phyloP scores from a whole-genome alignment of 2,888 invertebrate species.

The Xanthorhoe designata region DNA sequence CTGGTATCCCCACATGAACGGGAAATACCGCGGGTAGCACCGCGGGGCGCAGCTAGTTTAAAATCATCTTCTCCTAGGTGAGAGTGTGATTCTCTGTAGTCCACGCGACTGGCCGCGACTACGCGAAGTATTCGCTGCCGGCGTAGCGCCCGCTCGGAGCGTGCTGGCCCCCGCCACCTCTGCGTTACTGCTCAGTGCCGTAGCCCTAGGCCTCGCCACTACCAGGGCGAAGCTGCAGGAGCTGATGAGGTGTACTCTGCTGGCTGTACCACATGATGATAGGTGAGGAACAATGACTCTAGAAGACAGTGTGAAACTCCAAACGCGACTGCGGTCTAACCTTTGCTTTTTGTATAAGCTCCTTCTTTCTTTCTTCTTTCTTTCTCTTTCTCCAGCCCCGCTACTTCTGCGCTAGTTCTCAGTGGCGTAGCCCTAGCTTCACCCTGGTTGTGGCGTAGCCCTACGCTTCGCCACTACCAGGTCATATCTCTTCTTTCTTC shows the following conservation, averaged over 20 bases:
- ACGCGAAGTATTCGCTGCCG: constrained; percentile 53
- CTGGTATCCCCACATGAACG: no score
- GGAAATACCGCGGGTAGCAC: no score
- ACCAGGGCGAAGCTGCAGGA: constrained; percentile 80
- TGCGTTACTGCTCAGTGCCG: constrained; percentile 88
- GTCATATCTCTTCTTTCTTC: no score
- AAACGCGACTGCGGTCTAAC: no score
- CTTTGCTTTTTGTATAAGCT: no score
- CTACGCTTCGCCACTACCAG: no score
- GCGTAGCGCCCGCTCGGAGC: constrained; percentile 75
- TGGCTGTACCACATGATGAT: constrained; percentile 60
- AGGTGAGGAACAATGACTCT: constrained; percentile 42
- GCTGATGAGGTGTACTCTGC: constrained; percentile 86
- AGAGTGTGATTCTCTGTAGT: constrained; percentile 93
- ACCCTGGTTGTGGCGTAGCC: no score
- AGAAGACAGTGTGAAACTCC: background rate
- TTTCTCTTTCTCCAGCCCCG: no score
- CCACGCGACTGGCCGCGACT: constrained; percentile 63
- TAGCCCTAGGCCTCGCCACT: constrained; percentile 87
- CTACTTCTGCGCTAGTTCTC: no score
- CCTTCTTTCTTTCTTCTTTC: no score
- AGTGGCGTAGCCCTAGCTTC: no score
- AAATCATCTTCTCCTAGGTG: constrained; percentile 86
- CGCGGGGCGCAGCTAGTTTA: no score
- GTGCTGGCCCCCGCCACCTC: constrained; percentile 68